Evolutionary conservation across 1,140 invertebrate species (phyloP).

Genomic region (Ceratina australensis): DNA sequence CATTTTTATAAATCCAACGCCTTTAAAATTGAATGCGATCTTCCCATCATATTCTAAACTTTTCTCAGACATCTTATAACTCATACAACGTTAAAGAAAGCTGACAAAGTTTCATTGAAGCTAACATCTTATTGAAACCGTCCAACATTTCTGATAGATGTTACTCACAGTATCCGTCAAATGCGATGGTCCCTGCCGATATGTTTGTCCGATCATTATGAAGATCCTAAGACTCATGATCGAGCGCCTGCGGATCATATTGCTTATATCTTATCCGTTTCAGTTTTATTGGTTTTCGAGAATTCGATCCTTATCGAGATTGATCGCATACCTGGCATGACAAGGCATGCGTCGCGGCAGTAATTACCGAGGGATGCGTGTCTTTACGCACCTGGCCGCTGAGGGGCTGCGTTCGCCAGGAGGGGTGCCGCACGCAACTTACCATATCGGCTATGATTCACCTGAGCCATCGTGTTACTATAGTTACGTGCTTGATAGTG

Average conservation of each 20-base stretch:
- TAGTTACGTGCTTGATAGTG: slow-evolving; percentile 53
- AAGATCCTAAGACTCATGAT: not conserved
- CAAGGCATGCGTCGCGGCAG: slow-evolving; percentile 63
- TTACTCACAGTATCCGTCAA: too few species aligned
- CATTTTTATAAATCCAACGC: too few species aligned
- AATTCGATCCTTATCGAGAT: slow-evolving; percentile 54
- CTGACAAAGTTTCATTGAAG: too few species aligned
- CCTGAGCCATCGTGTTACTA: slow-evolving; percentile 61
- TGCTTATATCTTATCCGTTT: not conserved
- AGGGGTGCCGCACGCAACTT: slow-evolving; percentile 62
- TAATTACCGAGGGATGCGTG: slow-evolving; percentile 64
- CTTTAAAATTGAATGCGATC: too few species aligned
- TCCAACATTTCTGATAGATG: too few species aligned
- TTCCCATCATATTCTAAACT: too few species aligned
- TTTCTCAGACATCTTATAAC: too few species aligned
- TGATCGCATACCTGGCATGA: slow-evolving; percentile 64
- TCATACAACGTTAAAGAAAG: too few species aligned
- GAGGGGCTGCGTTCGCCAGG: slow-evolving; percentile 31
- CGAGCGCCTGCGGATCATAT: not conserved
- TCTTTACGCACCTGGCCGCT: slow-evolving; percentile 59
- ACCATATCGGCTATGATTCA: slow-evolving; percentile 62
- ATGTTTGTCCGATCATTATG: not conserved
- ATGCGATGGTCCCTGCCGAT: too few species aligned
- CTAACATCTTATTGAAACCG: too few species aligned
- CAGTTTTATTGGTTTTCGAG: slow-evolving; percentile 44